These are phyloP conservation scores for Eolophus roseicapilla DNA, from an alignment of 2,113 vertebrate genomes.

Conservation along the genomic window DNA sequence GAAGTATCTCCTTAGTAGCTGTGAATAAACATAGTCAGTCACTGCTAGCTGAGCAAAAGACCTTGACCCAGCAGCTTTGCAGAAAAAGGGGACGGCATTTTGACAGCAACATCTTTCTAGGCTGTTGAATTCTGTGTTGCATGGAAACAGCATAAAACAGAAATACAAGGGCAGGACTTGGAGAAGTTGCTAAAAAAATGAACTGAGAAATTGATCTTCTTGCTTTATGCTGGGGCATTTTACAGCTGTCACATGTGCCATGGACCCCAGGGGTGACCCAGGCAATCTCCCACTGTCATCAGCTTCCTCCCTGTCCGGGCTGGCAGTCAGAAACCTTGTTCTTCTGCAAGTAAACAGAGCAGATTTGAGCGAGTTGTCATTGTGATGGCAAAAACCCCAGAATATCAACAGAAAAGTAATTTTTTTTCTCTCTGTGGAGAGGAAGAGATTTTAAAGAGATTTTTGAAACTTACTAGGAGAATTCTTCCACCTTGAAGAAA, in stretches of 20 bases:
- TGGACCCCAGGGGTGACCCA: background rate
- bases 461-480: background rate
- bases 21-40: background rate
- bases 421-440: background rate
- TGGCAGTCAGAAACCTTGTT: background rate
- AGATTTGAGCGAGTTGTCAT: constrained; percentile 5
- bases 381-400: background rate
- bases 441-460: background rate
- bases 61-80: background rate
- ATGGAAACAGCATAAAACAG: constrained; percentile 8
- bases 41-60: background rate
- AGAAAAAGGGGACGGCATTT: background rate
- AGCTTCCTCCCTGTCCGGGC: background rate
- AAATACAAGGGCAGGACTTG: background rate
- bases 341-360: background rate
- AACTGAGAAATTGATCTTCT: background rate
- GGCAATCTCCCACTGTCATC: background rate
- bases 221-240: background rate
- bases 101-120: background rate
- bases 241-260: background rate
- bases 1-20: background rate
- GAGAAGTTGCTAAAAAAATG: background rate
- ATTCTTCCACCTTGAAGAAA: constrained; percentile 14
- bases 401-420: background rate
- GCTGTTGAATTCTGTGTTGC: constrained; percentile 5